phyloP scores from a whole-genome alignment of 2,888 invertebrate species.

The Mycalesis mineus region DNA sequence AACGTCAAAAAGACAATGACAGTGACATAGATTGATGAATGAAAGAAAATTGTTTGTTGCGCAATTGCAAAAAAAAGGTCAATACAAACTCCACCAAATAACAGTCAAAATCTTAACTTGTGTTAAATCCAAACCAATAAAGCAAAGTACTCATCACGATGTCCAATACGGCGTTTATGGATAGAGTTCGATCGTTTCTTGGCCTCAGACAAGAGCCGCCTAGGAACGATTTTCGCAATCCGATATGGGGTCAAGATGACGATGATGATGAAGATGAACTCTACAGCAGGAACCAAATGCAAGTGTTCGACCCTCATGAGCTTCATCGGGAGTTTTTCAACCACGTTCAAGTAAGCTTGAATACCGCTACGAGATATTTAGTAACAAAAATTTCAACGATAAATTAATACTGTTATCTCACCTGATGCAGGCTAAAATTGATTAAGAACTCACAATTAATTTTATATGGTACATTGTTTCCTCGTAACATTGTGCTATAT shows the following conservation, averaged over 20 bases:
- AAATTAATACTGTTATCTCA: no score
- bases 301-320: constrained; percentile 37
- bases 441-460: no score
- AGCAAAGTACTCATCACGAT: constrained; percentile 25
- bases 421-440: no score
- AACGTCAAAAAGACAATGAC: background rate
- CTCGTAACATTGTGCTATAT: no score
- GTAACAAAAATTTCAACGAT: no score
- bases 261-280: constrained; percentile 67
- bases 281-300: constrained; percentile 48
- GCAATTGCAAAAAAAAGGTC: constrained; percentile 42
- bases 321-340: constrained; percentile 54
- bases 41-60: constrained; percentile 49
- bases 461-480: no score
- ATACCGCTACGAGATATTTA: background rate
- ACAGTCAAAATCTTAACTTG: constrained; percentile 29
- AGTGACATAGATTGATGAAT: background rate
- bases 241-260: constrained; percentile 69
- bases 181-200: constrained; percentile 56
- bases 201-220: constrained; percentile 55
- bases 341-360: constrained; percentile 43
- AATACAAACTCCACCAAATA: constrained; percentile 25
- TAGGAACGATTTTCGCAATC: constrained; percentile 68
- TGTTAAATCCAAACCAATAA: constrained; percentile 13
- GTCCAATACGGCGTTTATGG: constrained; percentile 49